Base-by-base conservation (phyloP, 2,888 invertebrate genomes). In the Pemphredon lugubris region DNA sequence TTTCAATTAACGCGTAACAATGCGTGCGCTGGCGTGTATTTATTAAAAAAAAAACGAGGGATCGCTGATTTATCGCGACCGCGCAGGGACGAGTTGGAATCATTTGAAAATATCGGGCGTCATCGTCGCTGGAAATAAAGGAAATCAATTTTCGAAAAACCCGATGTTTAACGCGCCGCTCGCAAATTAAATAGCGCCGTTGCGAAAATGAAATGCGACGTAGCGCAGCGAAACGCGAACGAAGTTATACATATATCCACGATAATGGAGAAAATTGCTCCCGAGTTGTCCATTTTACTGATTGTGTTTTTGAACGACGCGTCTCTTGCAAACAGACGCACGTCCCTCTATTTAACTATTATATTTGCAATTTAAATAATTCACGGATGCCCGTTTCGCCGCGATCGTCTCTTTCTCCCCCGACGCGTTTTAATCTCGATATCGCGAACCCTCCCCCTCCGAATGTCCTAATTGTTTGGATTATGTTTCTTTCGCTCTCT, bases 261-360 rank as follows among this genome's bases (percentile, higher is more conserved):
- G 55, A 32, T 75, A 79, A 76, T 75, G 59, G 48, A 55, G 37
- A 66, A 66, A 60, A 70, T 63, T 55, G 63, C 53, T 57, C n/a
- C 45, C 40, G 34, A 50, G 30, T 66, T 70, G 45, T 53, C 65
- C 61, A 74, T 55, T 58, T 51, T 53, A 39, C 63, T 70, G 59
- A 77, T 79, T 66, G 71, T 66, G 71, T 57, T 79, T 75, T 79
- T 70, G 16, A 14, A 14, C 48, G 37, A 5, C 7, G 34, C 30
- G 40, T 5, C 21, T 13, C 9, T 42, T 18, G 30, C 30, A 45
- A 53, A 68, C 47, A 51, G 13, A 23, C 13, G 9, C 6, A n/a
- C 16, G 26, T n/a, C n/a, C n/a, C n/a, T n/a, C 16, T n/a, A 23
- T 71, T 71, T 63, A 51, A 50, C n/a, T n/a, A 40, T 37, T 26